phyloP scores from a whole-genome alignment of 2,797 vertebrate genomes.

The Darevskia nairensis region DNA sequence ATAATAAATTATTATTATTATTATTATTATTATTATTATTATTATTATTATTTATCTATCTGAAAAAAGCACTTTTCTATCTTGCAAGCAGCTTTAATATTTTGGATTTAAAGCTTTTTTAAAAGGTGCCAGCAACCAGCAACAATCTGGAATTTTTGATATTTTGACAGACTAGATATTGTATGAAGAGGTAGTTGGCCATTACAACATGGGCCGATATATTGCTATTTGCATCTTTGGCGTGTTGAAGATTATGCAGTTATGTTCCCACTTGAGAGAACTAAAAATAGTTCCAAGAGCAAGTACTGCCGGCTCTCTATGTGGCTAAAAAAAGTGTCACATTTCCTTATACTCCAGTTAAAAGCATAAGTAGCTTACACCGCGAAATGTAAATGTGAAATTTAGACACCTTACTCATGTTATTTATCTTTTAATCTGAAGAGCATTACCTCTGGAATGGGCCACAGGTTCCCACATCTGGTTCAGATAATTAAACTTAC shows the following conservation, averaged over 20 bases:
- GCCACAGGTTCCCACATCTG: too few species aligned
- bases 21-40: too few species aligned
- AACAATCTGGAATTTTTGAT: background rate
- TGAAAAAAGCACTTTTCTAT: background rate
- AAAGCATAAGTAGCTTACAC: background rate
- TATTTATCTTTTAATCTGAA: constrained; percentile 47
- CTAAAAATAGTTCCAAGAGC: background rate
- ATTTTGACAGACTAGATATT: background rate
- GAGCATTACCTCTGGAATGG: constrained; percentile 28
- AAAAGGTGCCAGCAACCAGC: background rate
- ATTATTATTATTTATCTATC: background rate
- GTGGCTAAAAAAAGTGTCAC: background rate
- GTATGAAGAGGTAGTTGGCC: background rate
- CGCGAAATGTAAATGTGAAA: background rate
- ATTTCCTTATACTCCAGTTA: background rate
- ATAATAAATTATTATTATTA: too few species aligned
- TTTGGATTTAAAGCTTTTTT: background rate
- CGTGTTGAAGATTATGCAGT: background rate
- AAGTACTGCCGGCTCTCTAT: background rate
- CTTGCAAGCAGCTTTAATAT: background rate
- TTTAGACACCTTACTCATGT: background rate
- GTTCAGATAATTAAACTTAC: too few species aligned
- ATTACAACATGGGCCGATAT: background rate
- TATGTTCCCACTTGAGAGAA: background rate
- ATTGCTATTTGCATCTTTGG: background rate